These are phyloP conservation scores for Parnassius mnemosyne DNA, from an alignment of 2,888 invertebrate genomes.

Conservation along the genomic window DNA sequence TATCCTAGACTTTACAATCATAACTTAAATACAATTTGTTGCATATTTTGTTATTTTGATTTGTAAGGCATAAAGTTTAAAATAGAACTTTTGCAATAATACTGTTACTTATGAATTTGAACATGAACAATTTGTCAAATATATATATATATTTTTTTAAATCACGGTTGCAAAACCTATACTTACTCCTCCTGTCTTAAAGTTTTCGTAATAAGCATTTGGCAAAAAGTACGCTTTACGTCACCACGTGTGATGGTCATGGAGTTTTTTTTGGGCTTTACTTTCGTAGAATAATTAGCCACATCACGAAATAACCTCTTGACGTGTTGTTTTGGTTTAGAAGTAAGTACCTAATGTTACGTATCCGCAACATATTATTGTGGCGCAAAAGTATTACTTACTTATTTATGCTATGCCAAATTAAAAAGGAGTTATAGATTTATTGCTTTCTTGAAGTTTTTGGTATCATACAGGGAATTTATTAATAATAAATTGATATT, in stretches of 20 bases:
- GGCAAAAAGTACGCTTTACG: conserved; percentile 16
- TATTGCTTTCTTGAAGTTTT: no score
- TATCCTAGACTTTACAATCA: no score
- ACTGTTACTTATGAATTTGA: background rate
- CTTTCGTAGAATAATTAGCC: conserved; percentile 28
- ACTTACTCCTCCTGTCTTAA: background rate
- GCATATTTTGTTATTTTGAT: no score
- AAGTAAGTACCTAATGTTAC: conserved; percentile 1
- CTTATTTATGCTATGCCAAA: no score
- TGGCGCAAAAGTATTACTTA: no score
- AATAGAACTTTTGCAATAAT: no score
- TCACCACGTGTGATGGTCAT: conserved; percentile 19
- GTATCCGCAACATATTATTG: background rate
- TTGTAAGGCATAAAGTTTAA: no score
- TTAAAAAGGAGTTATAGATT: no score
- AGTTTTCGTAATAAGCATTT: conserved; percentile 26
- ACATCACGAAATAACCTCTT: conserved; percentile 27
- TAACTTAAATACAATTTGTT: no score
- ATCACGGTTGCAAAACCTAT: conserved; percentile 7
- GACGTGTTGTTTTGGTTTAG: conserved; percentile 21
- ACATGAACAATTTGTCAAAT: conserved; percentile 3
- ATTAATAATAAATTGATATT: no score
- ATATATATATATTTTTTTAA: conserved; percentile 3
- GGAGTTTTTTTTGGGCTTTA: conserved; percentile 16
- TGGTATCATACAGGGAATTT: no score